Conservation (phyloP, 2,888 invertebrate species). For the Cantharis lateralis region DNA sequence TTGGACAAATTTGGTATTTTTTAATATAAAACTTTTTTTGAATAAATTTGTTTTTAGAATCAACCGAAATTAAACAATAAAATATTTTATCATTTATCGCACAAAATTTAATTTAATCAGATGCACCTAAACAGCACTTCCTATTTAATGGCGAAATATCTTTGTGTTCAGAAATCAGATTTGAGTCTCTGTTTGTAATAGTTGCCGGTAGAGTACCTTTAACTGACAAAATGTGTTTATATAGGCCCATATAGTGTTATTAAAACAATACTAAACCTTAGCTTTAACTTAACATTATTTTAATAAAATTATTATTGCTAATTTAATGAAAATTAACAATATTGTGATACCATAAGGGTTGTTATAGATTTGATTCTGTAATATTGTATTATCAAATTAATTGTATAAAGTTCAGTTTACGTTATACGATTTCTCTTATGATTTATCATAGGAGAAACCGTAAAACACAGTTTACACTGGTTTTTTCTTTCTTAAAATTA, state of each 20-base stretch:
- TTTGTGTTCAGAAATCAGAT: neutral
- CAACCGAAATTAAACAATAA: neutral
- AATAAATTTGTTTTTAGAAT: neutral
- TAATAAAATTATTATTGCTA: neutral
- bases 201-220: neutral
- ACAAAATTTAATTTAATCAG: neutral
- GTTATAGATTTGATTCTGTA: neutral
- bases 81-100: neutral
- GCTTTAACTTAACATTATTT: neutral
- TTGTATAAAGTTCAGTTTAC: too few relatives aligned
- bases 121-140: neutral
- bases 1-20: neutral
- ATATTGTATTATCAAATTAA: neutral
- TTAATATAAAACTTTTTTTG: neutral
- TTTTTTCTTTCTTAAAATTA: too few relatives aligned
- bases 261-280: slow-evolving; percentile 3
- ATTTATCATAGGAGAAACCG: too few relatives aligned
- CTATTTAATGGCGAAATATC: neutral
- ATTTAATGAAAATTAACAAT: neutral
- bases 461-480: too few relatives aligned
- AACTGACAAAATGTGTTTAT: neutral
- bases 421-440: too few relatives aligned
- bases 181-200: neutral
- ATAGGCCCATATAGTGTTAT: neutral
- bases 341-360: neutral